Evolutionary conservation across 2,888 invertebrate genomes (phyloP), one percentile per base, ranked within the genome.

Genomic region (Archips xylosteana): DNA sequence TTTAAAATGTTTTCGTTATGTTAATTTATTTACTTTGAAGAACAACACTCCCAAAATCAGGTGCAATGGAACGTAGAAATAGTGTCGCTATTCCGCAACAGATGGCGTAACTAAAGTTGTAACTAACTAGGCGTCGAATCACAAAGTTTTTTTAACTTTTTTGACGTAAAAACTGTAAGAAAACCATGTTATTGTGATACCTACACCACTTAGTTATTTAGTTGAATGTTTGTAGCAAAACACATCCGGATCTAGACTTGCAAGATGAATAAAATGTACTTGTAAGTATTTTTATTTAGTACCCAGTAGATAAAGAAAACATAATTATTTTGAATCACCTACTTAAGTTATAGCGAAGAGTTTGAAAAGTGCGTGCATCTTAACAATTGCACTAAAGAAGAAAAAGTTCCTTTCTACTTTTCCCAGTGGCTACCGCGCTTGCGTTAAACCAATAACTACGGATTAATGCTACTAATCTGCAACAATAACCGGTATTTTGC

Each of bases 101-200:
- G 79, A 79, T 77, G 78, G 63, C 80, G 42, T 59, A 76, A 45
- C 15, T 34, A 45, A 54, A 65, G 64, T 74, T 61, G 49, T 61
- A 32, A 13, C 15, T 61, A 32, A 13, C 15, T 8, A 13, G 15
- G 34, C 34, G 70, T 39, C 47, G 47, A n/a, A 36, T n/a, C 45
- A 62, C 5, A n/a, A 9, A 45, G 2, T 12, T 45, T 45, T 45
- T 39, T 39, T 8, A 8, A 8, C 9, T 42, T 42, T 42, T 45
- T 45, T 45, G 10, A 0, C 45, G 45, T 10, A 45, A 45, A 45
- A 10, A 10, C 39, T 6, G 5, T 6, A 39, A 39, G 1, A 6
- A 39, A 39, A 39, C 39, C 3, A 6, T 5, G 4, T 39, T 39
- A 39, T 39, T 39, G 6, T 39, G 39, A 39, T 39, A 39, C 5